Evolutionary conservation across 2,797 vertebrate genomes (phyloP), one percentile per base, ranked within the genome.

Genomic region (Galaxias olidus): DNA sequence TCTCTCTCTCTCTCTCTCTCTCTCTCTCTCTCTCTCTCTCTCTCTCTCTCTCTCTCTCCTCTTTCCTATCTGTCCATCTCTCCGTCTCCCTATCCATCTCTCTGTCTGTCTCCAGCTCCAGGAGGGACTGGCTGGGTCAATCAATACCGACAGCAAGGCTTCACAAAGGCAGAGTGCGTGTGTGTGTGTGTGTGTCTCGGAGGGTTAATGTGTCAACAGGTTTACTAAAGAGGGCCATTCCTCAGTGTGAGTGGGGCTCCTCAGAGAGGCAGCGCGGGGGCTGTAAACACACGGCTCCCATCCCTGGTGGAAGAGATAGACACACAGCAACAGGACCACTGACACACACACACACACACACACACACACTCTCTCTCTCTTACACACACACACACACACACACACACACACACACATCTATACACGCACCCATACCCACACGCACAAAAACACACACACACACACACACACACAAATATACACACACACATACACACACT

Each of bases 241-340:
- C 14, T 47, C 14, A 47, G 7, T 47, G 46, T 12, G 46, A 47
- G 46, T 30, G 3, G 30, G 15, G 44, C 53, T 61, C 66, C 65
- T 50, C 52, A 54, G 61, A 61, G 55, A 63, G 13, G 42, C 14
- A 61, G 58, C 61, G 10, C 46, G 11, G 11, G 9, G 46, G 8
- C 11, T 1, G 46, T 30, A 30, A 30, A 30, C 30, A 30, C 30
- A 30, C 30, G 30, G 30, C 30, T 30, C 30, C 6, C 30, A 2
- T 30, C 84, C 85, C 88, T 76, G 66, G 77, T 78, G 86, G 6
- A 2, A 30, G 30, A 30, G 30, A 30, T 30, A 30, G 30, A 30
- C 30, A 30, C 30, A 30, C 3, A 30, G 30, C 30, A 83, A 65
- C 69, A 63, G 72, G 40, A 69, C 84, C 68, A 66, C 73, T 62